Base-by-base conservation (phyloP, 1,140 invertebrate species). In the Odontomachus brunneus region DNA sequence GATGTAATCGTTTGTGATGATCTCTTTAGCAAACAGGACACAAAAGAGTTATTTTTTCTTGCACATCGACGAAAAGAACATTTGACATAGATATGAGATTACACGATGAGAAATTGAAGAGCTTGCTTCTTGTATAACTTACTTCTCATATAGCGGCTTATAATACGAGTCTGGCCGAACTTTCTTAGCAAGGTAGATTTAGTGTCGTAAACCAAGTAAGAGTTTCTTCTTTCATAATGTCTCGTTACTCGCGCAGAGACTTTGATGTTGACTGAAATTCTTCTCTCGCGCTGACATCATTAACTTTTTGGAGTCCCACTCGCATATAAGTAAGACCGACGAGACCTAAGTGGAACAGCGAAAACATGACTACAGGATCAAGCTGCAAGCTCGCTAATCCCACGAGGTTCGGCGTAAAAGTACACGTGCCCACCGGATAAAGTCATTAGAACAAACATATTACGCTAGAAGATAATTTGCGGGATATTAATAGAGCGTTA, bases 401-500 rank as follows among this genome's bases (percentile, higher is more conserved):
- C 38, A 57, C 15, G 44, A 33, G 51, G 24, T 33, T 66, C n/a
- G 48, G 53, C 5, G 24, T 73, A 51, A 22, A 22, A 74, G 55
- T 44, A 75, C 33, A 7, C 29, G 33, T 57, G 55, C 53, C 62
- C 44, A 17, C 38, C 14, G n/a, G 12, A 38, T 33, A 19, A 24
- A 67, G n/a, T 69, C 33, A 38, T 63, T 71, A 72, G 57, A 60
- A 44, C 15, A 15, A 72, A 51, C n/a, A 57, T 53, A 80, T 49
- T 51, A 19, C 48, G 17, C 65, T 51, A 59, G 48, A 33, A 59
- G 49, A 57, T 69, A 24, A 51, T 24, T 69, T 12, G 12, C 22
- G 62, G 57, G 71, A 86, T 85, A 67, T 74, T 57, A 69, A 85
- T 63, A n/a, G 62, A 22, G 19, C 53, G 44, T 29, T 26, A 76